Evolutionary conservation across 2,113 vertebrate genomes (phyloP).

Genomic region (Ibidorhyncha struthersii): DNA sequence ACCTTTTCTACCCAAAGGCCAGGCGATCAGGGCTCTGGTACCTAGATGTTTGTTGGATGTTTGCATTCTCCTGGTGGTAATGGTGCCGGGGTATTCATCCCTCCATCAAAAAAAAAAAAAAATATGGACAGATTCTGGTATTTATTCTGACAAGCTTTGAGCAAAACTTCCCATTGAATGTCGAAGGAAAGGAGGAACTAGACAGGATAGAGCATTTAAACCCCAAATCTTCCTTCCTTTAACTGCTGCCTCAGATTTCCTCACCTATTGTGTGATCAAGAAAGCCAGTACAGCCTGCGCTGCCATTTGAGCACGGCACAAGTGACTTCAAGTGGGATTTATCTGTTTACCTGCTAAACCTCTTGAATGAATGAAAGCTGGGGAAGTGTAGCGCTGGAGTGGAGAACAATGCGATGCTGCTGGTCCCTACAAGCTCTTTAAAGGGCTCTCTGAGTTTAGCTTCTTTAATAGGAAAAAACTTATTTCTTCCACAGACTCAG

Average conservation of each 20-base stretch:
- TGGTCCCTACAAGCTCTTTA: background rate
- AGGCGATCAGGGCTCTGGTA: accelerated
- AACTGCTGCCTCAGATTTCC: background rate
- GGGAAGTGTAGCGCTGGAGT: background rate
- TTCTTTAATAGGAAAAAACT: background rate
- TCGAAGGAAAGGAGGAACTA: background rate
- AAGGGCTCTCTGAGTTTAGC: background rate
- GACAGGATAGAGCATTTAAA: background rate
- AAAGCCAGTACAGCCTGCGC: background rate
- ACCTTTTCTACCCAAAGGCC: background rate
- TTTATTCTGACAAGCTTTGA: background rate
- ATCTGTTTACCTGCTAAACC: background rate
- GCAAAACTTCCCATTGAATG: background rate
- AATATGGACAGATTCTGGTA: background rate
- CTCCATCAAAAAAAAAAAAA: background rate
- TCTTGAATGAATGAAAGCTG: background rate
- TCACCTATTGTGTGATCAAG: background rate
- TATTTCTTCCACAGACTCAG: background rate
- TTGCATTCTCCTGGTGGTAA: background rate
- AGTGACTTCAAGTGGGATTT: conserved; percentile 18
- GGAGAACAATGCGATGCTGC: background rate
- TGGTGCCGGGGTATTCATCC: background rate
- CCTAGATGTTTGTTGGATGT: background rate
- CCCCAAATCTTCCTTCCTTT: background rate
- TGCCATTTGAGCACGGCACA: background rate